Evolutionary conservation across 2,113 vertebrate genomes (phyloP), one percentile per base, ranked within the genome.

Genomic region (Corythaixoides concolor): DNA sequence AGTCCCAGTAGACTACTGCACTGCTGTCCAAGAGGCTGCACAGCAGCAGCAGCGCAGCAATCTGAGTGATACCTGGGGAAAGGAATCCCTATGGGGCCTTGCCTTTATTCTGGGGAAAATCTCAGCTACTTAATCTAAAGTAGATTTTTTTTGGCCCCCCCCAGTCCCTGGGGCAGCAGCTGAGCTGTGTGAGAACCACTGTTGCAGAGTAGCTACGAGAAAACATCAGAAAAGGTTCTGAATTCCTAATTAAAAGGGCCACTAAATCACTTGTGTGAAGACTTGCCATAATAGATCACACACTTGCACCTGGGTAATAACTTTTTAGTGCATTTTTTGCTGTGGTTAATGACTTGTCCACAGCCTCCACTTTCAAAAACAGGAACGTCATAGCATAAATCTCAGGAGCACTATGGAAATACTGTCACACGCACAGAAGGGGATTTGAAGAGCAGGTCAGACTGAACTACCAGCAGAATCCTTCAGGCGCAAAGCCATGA

Each of bases 331-430:
- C 72, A 49, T 60, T 67, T 93, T 95, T 89, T 91, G 94, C 83
- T 78, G 52, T 79, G 89, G 58, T 94, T 95, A 92, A 94, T 87
- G 87, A 88, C 84, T 75, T 89, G 93, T 81, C 59, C 77, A 87
- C 35, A 89, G 84, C 35, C 77, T 84, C 64, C 56, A 52, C 88
- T 91, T 95, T 84, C 84, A 81, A 73, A 95, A 86, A 83, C 24
- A 39, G 56, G 52, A 91, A 96, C 0, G 1, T 74, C 39, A 41
- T 11, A 59, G 45, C 43, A 90, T 70, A 91, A 87, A 94, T 94
- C 91, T 89, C 81, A 73, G 89, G 13, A 89, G 52, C 60, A 72
- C 68, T 85, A 89, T 78, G 89, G 73, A 95, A 96, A 87, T 68
- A 49, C 6, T 30, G 60, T 27, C 39, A 69, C 26, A 19, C 0